These are phyloP conservation scores for Mus caroli DNA, from an alignment of 2,797 vertebrate genomes.

Conservation along the genomic window DNA sequence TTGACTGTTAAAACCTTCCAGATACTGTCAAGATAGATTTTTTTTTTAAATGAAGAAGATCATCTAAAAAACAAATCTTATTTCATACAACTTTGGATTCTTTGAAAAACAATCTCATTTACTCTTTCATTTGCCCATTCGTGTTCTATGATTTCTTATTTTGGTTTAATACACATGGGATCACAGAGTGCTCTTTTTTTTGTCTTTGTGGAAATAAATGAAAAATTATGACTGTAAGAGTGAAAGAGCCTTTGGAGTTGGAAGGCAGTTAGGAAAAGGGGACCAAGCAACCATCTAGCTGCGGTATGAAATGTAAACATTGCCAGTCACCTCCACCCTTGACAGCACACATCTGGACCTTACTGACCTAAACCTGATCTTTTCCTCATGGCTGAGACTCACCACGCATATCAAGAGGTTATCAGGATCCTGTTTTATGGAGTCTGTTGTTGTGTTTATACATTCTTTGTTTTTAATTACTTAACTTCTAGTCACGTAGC, in stretches of 20 bases:
- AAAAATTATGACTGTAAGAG: not conserved
- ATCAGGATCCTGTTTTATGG: not conserved
- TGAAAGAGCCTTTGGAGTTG: not conserved
- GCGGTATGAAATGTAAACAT: not conserved
- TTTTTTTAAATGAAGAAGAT: not conserved
- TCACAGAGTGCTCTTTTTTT: not conserved
- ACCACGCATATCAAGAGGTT: not conserved
- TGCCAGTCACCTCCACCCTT: not conserved
- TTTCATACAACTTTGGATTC: not conserved
- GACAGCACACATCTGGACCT: conserved; percentile 1
- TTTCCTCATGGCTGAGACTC: not conserved
- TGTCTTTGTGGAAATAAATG: not conserved
- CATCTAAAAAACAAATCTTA: not conserved
- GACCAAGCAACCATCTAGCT: not conserved
- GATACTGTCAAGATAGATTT: not conserved
- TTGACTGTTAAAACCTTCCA: conserved; percentile 9
- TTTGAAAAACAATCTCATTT: not conserved
- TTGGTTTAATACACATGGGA: not conserved
- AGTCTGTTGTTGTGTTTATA: conserved; percentile 10
- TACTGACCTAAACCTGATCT: not conserved
- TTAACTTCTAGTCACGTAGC: not conserved
- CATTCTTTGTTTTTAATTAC: not conserved
- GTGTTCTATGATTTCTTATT: not conserved
- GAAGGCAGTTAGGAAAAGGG: not conserved
- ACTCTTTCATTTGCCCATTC: not conserved